Evolutionary conservation across 2,113 vertebrate genomes (phyloP), one percentile per base, ranked within the genome.

Genomic region (Suricata suricatta): DNA sequence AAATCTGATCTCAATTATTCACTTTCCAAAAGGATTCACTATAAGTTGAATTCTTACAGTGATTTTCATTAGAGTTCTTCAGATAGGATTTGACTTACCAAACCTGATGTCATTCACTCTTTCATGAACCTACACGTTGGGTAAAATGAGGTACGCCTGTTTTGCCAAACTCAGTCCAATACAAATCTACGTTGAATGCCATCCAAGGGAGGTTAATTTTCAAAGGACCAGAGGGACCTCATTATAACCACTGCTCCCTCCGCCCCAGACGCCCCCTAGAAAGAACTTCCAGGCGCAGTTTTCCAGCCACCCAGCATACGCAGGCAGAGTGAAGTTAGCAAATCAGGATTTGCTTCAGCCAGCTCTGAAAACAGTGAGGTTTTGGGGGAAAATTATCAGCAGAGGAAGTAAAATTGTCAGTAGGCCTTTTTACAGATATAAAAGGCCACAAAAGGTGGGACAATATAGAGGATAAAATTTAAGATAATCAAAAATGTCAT

Each of bases 171-270:
- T 69, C 64, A 44, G 31, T 86, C 25, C 41, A 82, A 11, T 57
- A 50, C 92, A 97, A 96, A 76, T 83, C 90, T 89, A 47, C 68
- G 81, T 96, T 93, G 93, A 96, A 82, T 80, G n/a, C 50, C 83
- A 83, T 89, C 86, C 93, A 95, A 94, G 77, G 82, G 9, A 93
- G 50, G 63, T 74, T 91, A 80, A 64, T 87, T 97, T 97, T 94
- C 91, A 96, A 86, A 97, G 91, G 93, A 23, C 95, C 66, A 87
- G 88, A 52, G 91, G 81, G 95, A 97, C 52, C 82, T 98, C 93
- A 92, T 97, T 93, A 94, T 72, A 93, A 69, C 68, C 68, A 47
- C 41, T 17, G 25, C 41, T 64, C 50, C 50, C 83, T 76, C 93
- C 74, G 77, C 29, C 77, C 52, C 27, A 71, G 52, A 77, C 6